phyloP scores from a whole-genome alignment of 2,113 vertebrate genomes.

The Bubo bubo region DNA sequence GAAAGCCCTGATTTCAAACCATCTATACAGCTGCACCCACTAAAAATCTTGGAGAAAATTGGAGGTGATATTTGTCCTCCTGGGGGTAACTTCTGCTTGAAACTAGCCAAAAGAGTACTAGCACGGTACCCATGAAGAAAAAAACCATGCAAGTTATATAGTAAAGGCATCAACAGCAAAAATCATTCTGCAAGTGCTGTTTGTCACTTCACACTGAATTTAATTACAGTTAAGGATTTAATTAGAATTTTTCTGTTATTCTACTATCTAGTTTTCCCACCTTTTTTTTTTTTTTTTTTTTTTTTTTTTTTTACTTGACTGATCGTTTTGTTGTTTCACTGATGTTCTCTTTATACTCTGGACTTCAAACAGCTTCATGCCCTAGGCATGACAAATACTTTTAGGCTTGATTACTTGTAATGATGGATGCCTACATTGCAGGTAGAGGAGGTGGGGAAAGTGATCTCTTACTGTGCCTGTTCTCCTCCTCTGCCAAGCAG shows the following conservation, averaged over 20 bases:
- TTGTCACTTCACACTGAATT: conserved; percentile 10
- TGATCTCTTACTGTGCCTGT: background rate
- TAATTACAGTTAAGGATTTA: conserved; percentile 36
- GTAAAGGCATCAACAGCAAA: background rate
- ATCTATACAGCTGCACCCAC: background rate
- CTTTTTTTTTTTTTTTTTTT: no score
- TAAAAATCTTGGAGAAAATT: background rate
- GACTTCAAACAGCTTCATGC: conserved; percentile 27
- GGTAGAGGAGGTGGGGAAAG: background rate
- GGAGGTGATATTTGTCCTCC: background rate
- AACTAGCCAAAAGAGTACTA: background rate
- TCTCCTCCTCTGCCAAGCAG: background rate
- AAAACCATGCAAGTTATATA: rapidly evolving
- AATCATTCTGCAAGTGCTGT: background rate
- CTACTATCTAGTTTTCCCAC: background rate
- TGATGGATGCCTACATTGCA: background rate
- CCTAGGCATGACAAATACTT: conserved; percentile 49
- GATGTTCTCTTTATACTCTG: conserved; percentile 52
- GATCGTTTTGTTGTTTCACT: conserved; percentile 6
- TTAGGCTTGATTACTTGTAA: conserved; percentile 28
- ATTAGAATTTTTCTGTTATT: conserved; percentile 34
- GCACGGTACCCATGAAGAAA: rapidly evolving
- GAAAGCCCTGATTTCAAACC: background rate
- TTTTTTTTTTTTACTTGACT: background rate
- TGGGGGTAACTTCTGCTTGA: background rate